phyloP scores from a whole-genome alignment of 2,888 invertebrate species.

The Ligdia adustata region DNA sequence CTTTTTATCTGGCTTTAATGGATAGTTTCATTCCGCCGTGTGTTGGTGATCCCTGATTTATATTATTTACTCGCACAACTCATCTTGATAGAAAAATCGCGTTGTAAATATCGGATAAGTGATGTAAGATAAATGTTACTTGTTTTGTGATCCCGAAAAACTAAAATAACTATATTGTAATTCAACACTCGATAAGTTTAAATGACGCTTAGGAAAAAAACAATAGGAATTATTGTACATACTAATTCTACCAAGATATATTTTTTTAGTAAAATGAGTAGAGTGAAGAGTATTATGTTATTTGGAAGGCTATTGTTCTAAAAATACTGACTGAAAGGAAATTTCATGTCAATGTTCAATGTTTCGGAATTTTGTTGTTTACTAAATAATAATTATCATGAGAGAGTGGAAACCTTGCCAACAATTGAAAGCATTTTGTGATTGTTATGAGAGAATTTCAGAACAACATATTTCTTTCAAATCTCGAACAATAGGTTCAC shows the following conservation, averaged over 20 bases:
- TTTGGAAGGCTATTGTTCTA: no score
- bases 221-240: no score
- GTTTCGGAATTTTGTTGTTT: neutral
- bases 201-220: no score
- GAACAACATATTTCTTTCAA: neutral
- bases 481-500: no score
- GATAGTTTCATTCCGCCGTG: conserved; percentile 43
- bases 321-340: neutral
- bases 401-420: neutral
- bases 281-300: no score
- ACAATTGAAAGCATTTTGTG: neutral
- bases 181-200: no score
- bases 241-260: no score
- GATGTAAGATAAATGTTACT: no score
- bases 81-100: conserved; percentile 1
- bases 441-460: neutral
- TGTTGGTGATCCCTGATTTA: conserved; percentile 36
- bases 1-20: conserved; percentile 66
- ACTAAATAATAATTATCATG: neutral
- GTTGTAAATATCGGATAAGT: no score
- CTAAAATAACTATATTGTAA: no score
- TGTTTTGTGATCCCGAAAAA: no score
- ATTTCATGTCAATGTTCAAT: neutral
- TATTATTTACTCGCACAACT: conserved; percentile 37
- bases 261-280: no score